Conservation (phyloP, 2,888 invertebrate species). For the Tenthredo mesomela region DNA sequence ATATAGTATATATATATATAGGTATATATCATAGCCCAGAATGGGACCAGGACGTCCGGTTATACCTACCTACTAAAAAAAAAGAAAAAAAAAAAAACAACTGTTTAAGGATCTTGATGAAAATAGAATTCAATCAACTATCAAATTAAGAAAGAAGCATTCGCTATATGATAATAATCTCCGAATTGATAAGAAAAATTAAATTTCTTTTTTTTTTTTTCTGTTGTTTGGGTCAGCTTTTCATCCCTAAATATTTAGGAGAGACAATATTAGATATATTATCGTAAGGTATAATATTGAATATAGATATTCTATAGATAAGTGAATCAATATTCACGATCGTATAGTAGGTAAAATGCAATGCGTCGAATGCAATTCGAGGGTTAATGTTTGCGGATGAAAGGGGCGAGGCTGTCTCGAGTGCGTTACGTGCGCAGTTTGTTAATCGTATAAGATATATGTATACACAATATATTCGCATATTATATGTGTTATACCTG, state of each 20-base stretch:
- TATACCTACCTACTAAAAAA: not conserved
- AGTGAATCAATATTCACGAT: constrained; percentile 58
- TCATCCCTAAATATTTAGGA: no score
- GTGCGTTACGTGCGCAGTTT: constrained; percentile 9
- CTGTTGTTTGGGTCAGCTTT: no score
- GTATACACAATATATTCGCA: not conserved
- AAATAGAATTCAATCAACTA: not conserved
- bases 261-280: not conserved
- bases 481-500: no score
- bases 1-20: no score
- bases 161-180: no score
- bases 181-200: no score
- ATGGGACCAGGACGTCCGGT: not conserved
- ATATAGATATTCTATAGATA: constrained; percentile 58
- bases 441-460: not conserved
- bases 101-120: not conserved
- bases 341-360: constrained; percentile 48
- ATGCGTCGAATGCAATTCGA: not conserved
- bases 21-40: not conserved
- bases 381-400: not conserved
- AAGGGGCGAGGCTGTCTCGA: not conserved
- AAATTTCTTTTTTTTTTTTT: no score
- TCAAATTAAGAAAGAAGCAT: no score
- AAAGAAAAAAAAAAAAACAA: no score
- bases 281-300: not conserved